Evolutionary conservation across 1,140 invertebrate species (phyloP).

Genomic region (Hesperophylax magnus): DNA sequence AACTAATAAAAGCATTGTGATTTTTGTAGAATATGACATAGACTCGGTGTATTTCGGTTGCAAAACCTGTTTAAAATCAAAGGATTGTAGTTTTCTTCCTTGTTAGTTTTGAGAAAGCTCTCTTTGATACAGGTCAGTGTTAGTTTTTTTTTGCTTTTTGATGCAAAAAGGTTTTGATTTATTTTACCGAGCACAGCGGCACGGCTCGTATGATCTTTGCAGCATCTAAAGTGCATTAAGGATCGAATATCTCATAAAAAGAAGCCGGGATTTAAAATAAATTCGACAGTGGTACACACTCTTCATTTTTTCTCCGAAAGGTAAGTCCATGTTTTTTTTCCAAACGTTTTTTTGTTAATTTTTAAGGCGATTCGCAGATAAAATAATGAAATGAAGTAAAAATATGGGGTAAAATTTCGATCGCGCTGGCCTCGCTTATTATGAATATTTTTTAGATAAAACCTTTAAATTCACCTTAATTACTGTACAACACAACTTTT

Average conservation of each 20-base stretch:
- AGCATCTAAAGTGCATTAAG: slow-evolving; percentile 15
- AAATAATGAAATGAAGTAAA: no score
- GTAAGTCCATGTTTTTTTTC: no score
- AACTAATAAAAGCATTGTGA: neutral
- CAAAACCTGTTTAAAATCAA: neutral
- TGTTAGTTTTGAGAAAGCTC: slow-evolving; percentile 1
- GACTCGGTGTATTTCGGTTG: neutral
- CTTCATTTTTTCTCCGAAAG: no score
- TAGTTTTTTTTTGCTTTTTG: slow-evolving; percentile 2
- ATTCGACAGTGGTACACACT: no score
- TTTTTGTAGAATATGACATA: neutral
- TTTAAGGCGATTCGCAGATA: no score
- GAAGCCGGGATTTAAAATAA: no score
- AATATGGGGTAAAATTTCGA: no score
- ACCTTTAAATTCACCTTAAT: no score
- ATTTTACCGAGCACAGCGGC: neutral
- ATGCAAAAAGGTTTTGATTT: slow-evolving; percentile 16
- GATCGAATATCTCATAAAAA: slow-evolving; percentile 4
- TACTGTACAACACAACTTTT: no score
- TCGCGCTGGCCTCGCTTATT: no score
- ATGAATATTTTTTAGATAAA: no score
- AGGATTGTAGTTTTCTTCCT: neutral
- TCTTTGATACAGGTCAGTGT: neutral
- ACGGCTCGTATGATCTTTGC: neutral
- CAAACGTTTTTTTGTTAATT: no score